Percentiles rank a stretch among this genome's conserved stretches.
Evolutionary conservation across 2,113 vertebrate genomes (phyloP).

Genomic region (Aegotheles bennettii): DNA sequence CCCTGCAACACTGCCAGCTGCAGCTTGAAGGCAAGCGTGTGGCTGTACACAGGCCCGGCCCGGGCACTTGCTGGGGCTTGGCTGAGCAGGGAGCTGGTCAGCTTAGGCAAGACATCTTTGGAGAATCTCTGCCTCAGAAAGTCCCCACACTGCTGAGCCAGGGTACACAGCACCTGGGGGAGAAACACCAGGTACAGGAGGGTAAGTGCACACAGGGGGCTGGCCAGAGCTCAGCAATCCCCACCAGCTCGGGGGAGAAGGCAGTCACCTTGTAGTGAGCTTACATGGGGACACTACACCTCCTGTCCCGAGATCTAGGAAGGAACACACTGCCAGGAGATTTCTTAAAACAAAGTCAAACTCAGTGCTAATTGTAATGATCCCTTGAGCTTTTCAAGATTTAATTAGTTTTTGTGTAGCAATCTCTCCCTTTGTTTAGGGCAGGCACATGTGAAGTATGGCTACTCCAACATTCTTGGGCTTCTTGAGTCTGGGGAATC

Average conservation of each 20-base stretch:
- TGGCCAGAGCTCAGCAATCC: neutral
- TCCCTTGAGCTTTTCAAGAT: neutral
- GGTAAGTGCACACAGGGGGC: rapidly evolving
- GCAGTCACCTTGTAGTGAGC: neutral
- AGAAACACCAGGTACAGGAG: neutral
- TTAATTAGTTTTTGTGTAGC: neutral
- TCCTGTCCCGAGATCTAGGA: neutral
- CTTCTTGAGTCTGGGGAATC: neutral
- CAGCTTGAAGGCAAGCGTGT: slow-evolving; percentile 88
- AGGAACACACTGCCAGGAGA: neutral
- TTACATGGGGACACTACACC: rapidly evolving
- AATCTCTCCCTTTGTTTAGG: neutral
- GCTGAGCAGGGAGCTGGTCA: slow-evolving; percentile 76
- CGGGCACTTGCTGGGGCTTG: slow-evolving; percentile 86
- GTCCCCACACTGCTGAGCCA: slow-evolving; percentile 83
- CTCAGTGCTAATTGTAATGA: neutral
- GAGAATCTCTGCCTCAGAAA: slow-evolving; percentile 88
- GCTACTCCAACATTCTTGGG: neutral
- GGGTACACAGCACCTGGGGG: slow-evolving; percentile 82
- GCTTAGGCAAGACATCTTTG: slow-evolving; percentile 86
- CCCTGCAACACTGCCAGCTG: slow-evolving; percentile 89
- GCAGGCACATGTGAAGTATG: neutral
- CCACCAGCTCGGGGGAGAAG: neutral
- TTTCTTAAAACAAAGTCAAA: neutral
- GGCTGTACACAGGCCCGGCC: slow-evolving; percentile 83